Percentiles rank a stretch among this genome's conserved stretches.
Conservation (phyloP, 2,797 vertebrate genomes). For the Nothura maculosa region DNA sequence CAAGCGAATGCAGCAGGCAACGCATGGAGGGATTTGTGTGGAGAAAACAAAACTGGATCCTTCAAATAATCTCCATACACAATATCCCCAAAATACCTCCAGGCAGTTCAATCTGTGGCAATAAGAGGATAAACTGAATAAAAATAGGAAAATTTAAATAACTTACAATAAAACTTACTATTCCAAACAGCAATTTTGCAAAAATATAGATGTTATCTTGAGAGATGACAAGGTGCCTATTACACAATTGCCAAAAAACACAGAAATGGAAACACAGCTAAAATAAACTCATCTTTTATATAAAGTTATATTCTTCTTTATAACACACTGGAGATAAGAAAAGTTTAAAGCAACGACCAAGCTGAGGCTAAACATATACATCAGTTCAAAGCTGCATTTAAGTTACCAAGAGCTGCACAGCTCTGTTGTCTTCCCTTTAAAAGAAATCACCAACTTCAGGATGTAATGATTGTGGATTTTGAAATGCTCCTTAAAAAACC, state of each 20-base stretch:
- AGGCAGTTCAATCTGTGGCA: conserved; percentile 7
- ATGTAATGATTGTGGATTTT: neutral
- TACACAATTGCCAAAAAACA: conserved; percentile 37
- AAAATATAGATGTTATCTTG: conserved; percentile 5
- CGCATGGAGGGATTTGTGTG: neutral
- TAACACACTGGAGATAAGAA: neutral
- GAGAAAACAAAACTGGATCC: conserved; percentile 32
- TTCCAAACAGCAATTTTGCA: neutral
- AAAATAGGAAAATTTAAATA: conserved; percentile 46
- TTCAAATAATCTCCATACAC: neutral
- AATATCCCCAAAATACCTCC: neutral
- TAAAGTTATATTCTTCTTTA: neutral
- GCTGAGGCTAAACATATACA: neutral
- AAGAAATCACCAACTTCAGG: neutral
- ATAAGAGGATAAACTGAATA: neutral
- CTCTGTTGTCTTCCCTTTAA: neutral
- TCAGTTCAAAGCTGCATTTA: neutral
- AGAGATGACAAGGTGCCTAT: conserved; percentile 41
- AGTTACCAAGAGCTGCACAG: neutral
- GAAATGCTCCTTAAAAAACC: neutral
- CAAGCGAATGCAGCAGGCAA: conserved; percentile 23
- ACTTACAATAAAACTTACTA: conserved; percentile 26
- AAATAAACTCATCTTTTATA: conserved; percentile 36
- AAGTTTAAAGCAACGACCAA: neutral
- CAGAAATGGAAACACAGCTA: conserved; percentile 15